A percentile compares a stretch with the other conserved stretches of the same genome.
Evolutionary conservation across 1,140 invertebrate species (phyloP).

Genomic region (Drosophila malerkotliana): DNA sequence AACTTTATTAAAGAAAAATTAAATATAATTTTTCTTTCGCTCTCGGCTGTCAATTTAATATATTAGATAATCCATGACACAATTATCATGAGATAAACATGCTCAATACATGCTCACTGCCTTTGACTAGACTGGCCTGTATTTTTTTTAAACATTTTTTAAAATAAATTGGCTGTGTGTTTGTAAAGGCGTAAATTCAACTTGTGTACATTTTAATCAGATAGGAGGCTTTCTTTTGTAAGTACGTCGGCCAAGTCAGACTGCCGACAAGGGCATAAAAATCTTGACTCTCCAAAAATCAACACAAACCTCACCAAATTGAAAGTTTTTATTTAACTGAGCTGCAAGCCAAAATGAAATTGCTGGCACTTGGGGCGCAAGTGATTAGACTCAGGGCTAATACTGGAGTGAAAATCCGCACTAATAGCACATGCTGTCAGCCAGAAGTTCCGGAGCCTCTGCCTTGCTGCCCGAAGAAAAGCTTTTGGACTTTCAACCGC

Average conservation of each 20-base stretch:
- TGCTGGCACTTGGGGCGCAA: constrained; percentile 43
- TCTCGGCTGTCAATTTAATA: too few species aligned
- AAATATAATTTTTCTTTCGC: too few species aligned
- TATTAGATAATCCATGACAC: too few species aligned
- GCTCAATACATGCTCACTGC: too few species aligned
- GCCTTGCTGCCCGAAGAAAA: constrained; percentile 50
- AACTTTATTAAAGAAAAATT: too few species aligned
- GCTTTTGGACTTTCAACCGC: constrained; percentile 37
- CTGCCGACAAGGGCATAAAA: not conserved
- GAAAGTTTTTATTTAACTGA: constrained; percentile 17
- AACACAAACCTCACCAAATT: constrained; percentile 35
- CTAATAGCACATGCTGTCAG: constrained; percentile 13
- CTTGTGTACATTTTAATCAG: constrained; percentile 21
- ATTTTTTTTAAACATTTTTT: too few species aligned
- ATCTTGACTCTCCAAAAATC: constrained; percentile 10
- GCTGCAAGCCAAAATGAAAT: constrained; percentile 52
- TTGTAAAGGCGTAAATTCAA: not conserved
- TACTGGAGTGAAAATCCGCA: not conserved
- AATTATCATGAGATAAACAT: too few species aligned
- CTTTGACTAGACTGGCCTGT: too few species aligned
- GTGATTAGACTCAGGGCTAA: constrained; percentile 23
- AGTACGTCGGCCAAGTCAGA: not conserved
- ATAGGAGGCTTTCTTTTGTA: constrained; percentile 17
- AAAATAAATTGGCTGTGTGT: too few species aligned
- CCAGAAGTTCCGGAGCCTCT: constrained; percentile 21